Evolutionary conservation across 2,888 invertebrate species (phyloP).

Genomic region (Dysmachus trigonus): DNA sequence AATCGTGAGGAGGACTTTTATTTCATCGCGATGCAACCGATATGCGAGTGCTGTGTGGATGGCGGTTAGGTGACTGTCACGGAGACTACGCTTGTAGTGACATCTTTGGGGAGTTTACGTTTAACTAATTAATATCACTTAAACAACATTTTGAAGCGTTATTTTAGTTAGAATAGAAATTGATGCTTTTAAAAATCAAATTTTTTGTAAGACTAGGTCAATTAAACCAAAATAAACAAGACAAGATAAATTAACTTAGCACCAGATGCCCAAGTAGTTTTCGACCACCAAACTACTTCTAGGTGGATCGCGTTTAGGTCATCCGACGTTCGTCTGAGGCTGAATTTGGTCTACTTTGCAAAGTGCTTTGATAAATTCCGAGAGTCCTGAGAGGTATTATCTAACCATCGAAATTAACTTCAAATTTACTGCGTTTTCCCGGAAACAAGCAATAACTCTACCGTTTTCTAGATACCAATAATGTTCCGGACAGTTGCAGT

Average conservation of each 20-base stretch:
- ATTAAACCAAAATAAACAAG: not conserved
- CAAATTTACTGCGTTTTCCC: not conserved
- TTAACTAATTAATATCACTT: not conserved
- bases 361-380: not conserved
- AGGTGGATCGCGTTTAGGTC: not conserved
- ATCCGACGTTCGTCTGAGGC: not conserved
- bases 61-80: not conserved
- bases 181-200: not conserved
- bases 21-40: not conserved
- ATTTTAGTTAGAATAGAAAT: not conserved
- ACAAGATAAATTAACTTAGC: not conserved
- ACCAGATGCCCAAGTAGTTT: not conserved
- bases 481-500: slow-evolving; percentile 67
- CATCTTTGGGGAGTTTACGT: not conserved
- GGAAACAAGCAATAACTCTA: not conserved
- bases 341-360: not conserved
- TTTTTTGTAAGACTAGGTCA: not conserved
- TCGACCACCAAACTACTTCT: not conserved
- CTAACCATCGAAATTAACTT: not conserved
- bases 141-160: not conserved
- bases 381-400: not conserved
- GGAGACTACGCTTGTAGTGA: not conserved
- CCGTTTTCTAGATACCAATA: slow-evolving; percentile 52
- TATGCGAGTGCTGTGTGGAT: not conserved
- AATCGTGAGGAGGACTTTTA: not conserved